Percentiles rank a stretch among this genome's conserved stretches.
phyloP scores from a whole-genome alignment of 1,140 invertebrate species.

The Cotesia chilonis region DNA sequence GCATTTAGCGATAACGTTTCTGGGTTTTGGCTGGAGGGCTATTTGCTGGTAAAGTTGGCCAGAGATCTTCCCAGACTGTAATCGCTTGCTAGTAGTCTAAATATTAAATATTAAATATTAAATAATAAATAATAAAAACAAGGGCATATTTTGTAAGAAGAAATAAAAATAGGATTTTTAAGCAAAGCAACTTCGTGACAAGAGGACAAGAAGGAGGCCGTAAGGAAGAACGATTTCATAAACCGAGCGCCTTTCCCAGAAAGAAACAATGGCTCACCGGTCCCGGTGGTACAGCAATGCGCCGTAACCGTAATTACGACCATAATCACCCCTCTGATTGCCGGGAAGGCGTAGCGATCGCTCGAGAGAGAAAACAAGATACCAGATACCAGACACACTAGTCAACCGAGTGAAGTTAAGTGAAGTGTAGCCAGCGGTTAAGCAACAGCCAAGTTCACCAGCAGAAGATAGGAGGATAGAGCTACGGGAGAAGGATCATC shows the following conservation, averaged over 20 bases:
- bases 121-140: neutral
- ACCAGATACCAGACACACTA: neutral
- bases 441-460: conserved; percentile 5
- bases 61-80: no score
- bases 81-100: no score
- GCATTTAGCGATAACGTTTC: neutral
- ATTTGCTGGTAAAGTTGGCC: no score
- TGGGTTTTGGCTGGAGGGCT: neutral
- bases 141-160: neutral
- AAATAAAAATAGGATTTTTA: neutral
- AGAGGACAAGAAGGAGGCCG: conserved; percentile 40
- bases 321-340: conserved; percentile 51
- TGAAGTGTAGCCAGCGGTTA: conserved; percentile 10
- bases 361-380: conserved; percentile 34
- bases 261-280: conserved; percentile 54
- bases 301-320: conserved; percentile 58
- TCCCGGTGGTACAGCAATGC: conserved; percentile 45
- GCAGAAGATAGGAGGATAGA: conserved; percentile 29
- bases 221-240: conserved; percentile 47
- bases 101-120: no score
- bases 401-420: no score
- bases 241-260: conserved; percentile 51
- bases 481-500: conserved; percentile 18
- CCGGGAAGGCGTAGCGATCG: conserved; percentile 37
- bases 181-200: conserved; percentile 34